Conservation (phyloP, 1,140 invertebrate genomes). For the Hypothenemus hampei region DNA sequence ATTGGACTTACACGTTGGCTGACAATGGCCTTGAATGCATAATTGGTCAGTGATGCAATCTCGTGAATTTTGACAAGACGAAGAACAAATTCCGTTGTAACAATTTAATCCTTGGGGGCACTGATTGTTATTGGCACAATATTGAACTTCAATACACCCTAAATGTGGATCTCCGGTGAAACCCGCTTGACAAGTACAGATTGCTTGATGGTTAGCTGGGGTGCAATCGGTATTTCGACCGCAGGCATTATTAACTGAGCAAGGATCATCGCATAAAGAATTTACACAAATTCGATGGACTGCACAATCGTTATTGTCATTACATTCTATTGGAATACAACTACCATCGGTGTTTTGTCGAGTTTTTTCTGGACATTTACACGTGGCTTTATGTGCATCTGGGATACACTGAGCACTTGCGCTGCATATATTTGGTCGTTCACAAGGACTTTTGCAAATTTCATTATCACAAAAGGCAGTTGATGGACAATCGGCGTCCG, state of each 20-base stretch:
- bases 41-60: conserved; percentile 77
- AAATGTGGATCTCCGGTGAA: conserved; percentile 80
- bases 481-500: conserved; percentile 72
- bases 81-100: conserved; percentile 72
- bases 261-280: conserved; percentile 76
- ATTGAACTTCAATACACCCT: conserved; percentile 73
- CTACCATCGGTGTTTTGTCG: conserved; percentile 66
- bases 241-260: conserved; percentile 72
- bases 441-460: conserved; percentile 77
- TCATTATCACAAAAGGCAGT: conserved; percentile 72
- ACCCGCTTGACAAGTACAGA: conserved; percentile 75
- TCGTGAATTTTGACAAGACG: conserved; percentile 67
- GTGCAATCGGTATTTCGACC: conserved; percentile 72
- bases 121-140: conserved; percentile 69
- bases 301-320: conserved; percentile 70
- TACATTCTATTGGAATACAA: conserved; percentile 71
- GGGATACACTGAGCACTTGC: conserved; percentile 68
- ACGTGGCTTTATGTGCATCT: conserved; percentile 61
- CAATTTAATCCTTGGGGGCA: conserved; percentile 78
- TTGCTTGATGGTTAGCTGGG: conserved; percentile 65
- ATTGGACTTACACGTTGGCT: conserved; percentile 72
- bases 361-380: conserved; percentile 70
- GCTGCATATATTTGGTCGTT: conserved; percentile 61
- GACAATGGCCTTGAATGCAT: conserved; percentile 73
- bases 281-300: conserved; percentile 68